Evolutionary conservation across 2,888 invertebrate species (phyloP), one percentile per base, ranked within the genome.

Genomic region (Stramonita haemastoma): DNA sequence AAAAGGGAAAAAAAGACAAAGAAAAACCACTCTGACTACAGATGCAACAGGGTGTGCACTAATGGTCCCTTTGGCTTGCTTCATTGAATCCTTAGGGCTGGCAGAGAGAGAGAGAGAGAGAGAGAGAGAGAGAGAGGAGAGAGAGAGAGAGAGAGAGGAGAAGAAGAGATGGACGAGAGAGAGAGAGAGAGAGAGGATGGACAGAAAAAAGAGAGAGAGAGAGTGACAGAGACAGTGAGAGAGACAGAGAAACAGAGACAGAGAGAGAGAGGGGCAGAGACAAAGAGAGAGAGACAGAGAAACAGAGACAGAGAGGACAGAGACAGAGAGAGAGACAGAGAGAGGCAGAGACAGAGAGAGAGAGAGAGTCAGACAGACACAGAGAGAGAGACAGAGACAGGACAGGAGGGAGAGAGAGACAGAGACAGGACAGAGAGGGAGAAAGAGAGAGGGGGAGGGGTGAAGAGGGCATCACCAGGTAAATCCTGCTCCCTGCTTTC

Each of bases 341-440:
- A 77, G 77, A 77, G 77, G n/a, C 19, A 77, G 77, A 29, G n/a
- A n/a, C 2, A 77, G 13, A n/a, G n/a, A 77, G 29, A 77, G n/a
- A n/a, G 77, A 77, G n/a, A 77, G 77, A 77, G n/a, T 2, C 19
- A 77, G 11, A n/a, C 19, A 77, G 4, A 77, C 26, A 77, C 1
- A n/a, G 77, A n/a, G n/a, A 77, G n/a, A 77, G n/a, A 29, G 17
- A 77, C 2, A 77, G 77, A 77, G 77, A 77, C 0, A 77, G 77
- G n/a, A n/a, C n/a, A n/a, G n/a, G 73, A 73, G 73, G n/a, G 73
- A 73, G 73, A 73, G 73, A 73, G 73, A 73, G 73, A 73, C 26
- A 73, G 73, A 73, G 73, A 73, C 26, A 73, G 73, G 73, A 73
- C 26, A 73, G 73, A 73, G 73, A 73, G 73, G n/a, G 73, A 73